These are phyloP conservation scores for Cheirogaleus medius DNA, from an alignment of 2,113 vertebrate genomes.

Conservation along the genomic window DNA sequence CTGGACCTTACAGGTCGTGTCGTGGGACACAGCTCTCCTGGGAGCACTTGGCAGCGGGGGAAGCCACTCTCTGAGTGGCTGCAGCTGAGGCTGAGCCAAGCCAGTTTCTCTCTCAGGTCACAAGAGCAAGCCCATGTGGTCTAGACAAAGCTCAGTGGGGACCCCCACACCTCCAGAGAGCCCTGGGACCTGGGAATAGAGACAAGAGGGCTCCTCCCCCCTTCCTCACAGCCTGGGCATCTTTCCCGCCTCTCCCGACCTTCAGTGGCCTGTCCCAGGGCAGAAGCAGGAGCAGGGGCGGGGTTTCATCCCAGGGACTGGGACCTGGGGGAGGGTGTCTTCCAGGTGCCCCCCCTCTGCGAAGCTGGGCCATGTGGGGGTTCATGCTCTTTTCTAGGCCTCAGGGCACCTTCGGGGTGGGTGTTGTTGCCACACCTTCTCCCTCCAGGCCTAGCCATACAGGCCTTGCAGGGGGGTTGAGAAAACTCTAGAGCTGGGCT, in stretches of 20 bases:
- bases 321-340: conserved; percentile 71
- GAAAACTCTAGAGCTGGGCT: neutral
- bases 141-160: neutral
- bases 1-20: neutral
- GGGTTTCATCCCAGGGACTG: conserved; percentile 73
- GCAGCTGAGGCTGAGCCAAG: neutral
- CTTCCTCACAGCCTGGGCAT: rapidly evolving
- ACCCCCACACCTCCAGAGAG: neutral
- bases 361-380: neutral
- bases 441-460: neutral
- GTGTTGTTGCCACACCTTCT: rapidly evolving
- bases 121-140: rapidly evolving
- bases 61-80: neutral
- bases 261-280: conserved; percentile 38
- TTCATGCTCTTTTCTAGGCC: neutral
- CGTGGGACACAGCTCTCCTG: neutral
- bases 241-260: neutral
- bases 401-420: too few relatives aligned
- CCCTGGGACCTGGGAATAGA: neutral
- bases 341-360: conserved; percentile 40
- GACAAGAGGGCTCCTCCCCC: neutral
- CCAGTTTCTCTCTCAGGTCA: neutral
- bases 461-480: neutral
- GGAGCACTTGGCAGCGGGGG: neutral
- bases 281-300: conserved; percentile 32